Conservation (phyloP, 1,140 invertebrate species). For the Tetramorium alpestre region DNA sequence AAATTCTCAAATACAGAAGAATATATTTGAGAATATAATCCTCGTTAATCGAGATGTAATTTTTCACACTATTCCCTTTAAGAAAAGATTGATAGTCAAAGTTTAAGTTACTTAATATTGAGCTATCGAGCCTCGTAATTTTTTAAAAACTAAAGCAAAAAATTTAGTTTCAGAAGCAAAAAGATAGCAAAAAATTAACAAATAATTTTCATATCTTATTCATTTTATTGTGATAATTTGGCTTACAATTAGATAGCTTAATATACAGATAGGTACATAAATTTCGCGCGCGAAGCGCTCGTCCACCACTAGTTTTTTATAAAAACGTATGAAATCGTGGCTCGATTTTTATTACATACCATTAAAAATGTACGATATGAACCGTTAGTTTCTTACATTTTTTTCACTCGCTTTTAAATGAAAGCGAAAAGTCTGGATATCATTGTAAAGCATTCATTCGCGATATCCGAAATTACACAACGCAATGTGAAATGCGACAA, state of each 20-base stretch:
- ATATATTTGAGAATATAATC: neutral
- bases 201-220: too few relatives aligned
- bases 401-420: neutral
- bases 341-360: neutral
- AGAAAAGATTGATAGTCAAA: too few relatives aligned
- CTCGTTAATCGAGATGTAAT: neutral
- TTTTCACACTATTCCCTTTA: neutral
- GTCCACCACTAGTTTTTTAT: neutral
- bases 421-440: neutral
- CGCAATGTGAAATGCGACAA: constrained; percentile 33
- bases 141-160: too few relatives aligned
- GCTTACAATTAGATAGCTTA: too few relatives aligned
- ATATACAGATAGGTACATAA: too few relatives aligned
- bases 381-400: neutral
- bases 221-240: too few relatives aligned
- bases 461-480: constrained; percentile 58
- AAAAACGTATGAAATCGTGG: neutral
- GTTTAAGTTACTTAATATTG: too few relatives aligned
- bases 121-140: too few relatives aligned
- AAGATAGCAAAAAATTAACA: too few relatives aligned
- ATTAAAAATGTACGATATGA: neutral
- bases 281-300: too few relatives aligned
- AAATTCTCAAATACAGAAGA: neutral
- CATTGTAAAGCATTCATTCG: constrained; percentile 66
- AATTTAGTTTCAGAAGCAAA: too few relatives aligned